Evolutionary conservation across 1,140 invertebrate species (phyloP).

Genomic region (Bactericera cockerelli): DNA sequence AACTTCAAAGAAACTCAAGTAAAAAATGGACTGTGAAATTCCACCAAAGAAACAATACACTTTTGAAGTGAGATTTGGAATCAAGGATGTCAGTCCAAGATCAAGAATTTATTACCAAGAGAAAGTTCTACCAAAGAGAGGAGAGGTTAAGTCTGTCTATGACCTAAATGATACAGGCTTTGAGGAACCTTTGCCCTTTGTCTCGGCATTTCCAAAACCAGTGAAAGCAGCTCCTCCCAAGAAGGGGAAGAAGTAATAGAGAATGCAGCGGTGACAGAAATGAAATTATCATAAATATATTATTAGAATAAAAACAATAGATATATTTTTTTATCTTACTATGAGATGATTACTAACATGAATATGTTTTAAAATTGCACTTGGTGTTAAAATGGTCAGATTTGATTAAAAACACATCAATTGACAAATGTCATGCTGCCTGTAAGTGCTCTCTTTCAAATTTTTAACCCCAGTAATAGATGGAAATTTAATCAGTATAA

Average conservation of each 20-base stretch:
- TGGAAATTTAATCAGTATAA: too few relatives aligned
- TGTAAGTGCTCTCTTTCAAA: too few relatives aligned
- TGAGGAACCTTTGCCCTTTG: constrained; percentile 2
- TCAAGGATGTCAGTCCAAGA: background rate
- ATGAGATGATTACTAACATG: too few relatives aligned
- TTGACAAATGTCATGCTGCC: too few relatives aligned
- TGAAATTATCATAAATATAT: background rate
- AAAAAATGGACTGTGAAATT: too few relatives aligned
- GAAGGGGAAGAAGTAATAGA: background rate
- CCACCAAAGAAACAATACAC: background rate
- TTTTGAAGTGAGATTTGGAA: background rate
- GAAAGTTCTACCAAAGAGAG: background rate
- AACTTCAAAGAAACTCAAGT: too few relatives aligned
- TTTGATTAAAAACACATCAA: too few relatives aligned
- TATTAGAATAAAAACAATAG: constrained; percentile 1
- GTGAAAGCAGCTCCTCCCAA: background rate
- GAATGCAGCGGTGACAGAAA: background rate
- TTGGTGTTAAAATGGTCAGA: too few relatives aligned
- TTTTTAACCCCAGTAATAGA: too few relatives aligned
- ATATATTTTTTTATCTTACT: background rate
- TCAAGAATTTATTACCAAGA: background rate
- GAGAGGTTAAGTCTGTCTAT: background rate
- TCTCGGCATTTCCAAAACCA: background rate
- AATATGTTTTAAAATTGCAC: too few relatives aligned
- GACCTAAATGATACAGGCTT: background rate